Conservation (phyloP, 2,797 vertebrate species). For the Sciurus carolinensis region DNA sequence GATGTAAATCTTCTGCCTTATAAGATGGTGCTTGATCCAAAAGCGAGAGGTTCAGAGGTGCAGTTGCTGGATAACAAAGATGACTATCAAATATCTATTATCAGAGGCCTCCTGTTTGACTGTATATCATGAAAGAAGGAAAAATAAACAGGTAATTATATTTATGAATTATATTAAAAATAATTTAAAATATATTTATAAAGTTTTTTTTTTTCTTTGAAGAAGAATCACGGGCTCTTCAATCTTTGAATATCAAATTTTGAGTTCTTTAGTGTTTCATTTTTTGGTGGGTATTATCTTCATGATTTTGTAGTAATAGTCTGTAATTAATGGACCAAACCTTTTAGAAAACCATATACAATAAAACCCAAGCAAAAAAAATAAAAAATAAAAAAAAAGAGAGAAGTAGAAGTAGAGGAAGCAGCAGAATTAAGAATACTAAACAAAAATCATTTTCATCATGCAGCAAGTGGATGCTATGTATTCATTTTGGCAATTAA, state of each 20-base stretch:
- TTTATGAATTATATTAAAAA: background rate
- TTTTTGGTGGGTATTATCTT: background rate
- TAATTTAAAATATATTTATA: background rate
- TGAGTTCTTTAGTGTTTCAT: background rate
- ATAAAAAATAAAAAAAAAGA: no score
- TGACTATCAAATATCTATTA: background rate
- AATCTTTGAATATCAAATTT: background rate
- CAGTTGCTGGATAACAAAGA: background rate
- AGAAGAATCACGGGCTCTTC: background rate
- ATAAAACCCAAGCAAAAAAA: background rate
- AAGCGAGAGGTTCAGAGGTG: background rate
- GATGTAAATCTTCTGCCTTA: background rate
- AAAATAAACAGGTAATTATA: background rate
- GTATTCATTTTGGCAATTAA: background rate
- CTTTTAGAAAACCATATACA: background rate
- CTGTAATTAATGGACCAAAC: background rate
- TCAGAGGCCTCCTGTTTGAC: background rate
- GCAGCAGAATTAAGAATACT: background rate
- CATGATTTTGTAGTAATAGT: background rate
- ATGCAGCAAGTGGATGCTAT: background rate
- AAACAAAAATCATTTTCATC: background rate
- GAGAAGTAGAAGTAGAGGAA: background rate
- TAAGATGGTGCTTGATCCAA: background rate
- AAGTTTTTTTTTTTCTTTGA: background rate
- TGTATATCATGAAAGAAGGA: background rate